phyloP scores from a whole-genome alignment of 1,140 invertebrate genomes.

The Dinothrombium tinctorium region DNA sequence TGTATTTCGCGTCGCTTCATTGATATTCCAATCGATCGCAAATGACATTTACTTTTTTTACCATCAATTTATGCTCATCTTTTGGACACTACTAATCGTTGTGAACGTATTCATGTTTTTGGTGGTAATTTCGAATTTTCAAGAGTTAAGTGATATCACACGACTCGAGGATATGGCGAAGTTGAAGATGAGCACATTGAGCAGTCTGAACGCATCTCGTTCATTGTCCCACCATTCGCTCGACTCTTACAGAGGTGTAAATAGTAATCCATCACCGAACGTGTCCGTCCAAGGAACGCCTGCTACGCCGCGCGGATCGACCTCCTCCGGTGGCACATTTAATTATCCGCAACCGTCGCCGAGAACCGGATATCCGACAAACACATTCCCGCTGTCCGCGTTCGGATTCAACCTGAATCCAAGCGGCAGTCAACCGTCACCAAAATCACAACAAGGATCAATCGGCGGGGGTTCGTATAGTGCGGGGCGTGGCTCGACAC shows the following conservation, averaged over 20 bases:
- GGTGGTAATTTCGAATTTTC: constrained; percentile 61
- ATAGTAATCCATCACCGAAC: constrained; percentile 2
- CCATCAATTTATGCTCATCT: constrained; percentile 56
- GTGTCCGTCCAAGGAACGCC: neutral
- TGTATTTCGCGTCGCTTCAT: constrained; percentile 44
- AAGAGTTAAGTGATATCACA: constrained; percentile 62
- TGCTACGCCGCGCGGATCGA: neutral
- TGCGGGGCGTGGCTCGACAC: constrained; percentile 2
- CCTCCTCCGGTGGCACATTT: neutral
- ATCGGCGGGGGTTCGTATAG: neutral
- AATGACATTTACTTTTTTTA: constrained; percentile 79
- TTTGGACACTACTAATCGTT: constrained; percentile 47
- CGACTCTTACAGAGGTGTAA: constrained; percentile 8
- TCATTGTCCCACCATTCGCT: constrained; percentile 10
- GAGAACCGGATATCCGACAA: neutral
- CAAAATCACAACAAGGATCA: neutral
- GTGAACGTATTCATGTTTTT: constrained; percentile 54
- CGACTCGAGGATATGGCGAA: constrained; percentile 72
- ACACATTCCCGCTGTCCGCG: neutral
- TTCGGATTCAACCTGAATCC: constrained; percentile 4
- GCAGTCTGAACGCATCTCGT: constrained; percentile 10
- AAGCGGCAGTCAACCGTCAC: neutral
- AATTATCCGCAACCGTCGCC: constrained; percentile 2
- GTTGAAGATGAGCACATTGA: constrained; percentile 40
- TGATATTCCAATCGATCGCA: constrained; percentile 59